Conservation (phyloP, 1,140 invertebrate genomes). For the Mycetomoellerius zeteki region DNA sequence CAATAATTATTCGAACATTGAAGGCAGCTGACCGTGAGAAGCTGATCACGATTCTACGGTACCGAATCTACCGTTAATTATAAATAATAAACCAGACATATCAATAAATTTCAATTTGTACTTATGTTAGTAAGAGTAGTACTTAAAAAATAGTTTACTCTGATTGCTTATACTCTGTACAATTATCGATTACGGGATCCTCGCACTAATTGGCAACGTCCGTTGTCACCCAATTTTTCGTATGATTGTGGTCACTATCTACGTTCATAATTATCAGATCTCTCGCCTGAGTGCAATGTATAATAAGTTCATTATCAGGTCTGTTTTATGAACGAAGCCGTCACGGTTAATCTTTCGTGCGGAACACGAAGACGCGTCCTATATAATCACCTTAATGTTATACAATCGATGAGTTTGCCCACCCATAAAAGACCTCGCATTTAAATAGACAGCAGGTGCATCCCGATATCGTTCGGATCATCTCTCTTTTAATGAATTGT, state of each 20-base stretch:
- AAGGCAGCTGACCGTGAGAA: neutral
- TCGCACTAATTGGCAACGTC: conserved; percentile 65
- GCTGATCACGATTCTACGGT: neutral
- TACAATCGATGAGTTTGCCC: conserved; percentile 4
- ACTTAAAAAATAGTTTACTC: conserved; percentile 1
- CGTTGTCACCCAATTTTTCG: conserved; percentile 39
- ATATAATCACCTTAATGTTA: conserved; percentile 27
- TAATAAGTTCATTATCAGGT: conserved; percentile 62
- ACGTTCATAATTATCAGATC: conserved; percentile 54
- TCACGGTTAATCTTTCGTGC: conserved; percentile 31
- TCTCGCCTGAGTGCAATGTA: neutral
- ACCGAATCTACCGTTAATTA: conserved; percentile 4
- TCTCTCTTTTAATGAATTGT: conserved; percentile 14
- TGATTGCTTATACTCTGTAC: neutral
- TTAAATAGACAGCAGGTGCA: conserved; percentile 16
- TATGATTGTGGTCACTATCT: conserved; percentile 39
- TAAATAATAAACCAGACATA: neutral
- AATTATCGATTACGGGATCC: conserved; percentile 51
- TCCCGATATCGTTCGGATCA: neutral
- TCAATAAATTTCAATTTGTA: conserved; percentile 23
- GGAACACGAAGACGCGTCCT: conserved; percentile 19
- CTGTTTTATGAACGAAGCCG: conserved; percentile 23
- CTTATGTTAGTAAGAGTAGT: neutral
- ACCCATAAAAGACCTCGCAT: neutral
- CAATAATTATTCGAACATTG: neutral